Conservation (phyloP, 2,797 vertebrate genomes). For the Sparidentex hasta region DNA sequence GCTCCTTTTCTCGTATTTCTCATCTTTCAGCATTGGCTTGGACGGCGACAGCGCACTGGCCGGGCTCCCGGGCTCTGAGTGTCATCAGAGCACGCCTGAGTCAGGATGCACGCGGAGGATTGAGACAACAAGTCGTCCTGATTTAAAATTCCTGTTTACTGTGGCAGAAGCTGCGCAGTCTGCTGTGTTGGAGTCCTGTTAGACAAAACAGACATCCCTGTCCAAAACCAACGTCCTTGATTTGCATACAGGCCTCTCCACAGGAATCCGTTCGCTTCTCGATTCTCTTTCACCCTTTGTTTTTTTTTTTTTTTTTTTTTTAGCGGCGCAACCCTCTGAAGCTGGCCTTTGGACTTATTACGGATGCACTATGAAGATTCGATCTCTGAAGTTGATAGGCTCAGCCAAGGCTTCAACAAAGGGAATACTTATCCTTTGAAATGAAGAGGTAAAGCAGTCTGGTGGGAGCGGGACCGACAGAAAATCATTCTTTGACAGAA, state of each 20-base stretch:
- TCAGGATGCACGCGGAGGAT: conserved; percentile 45
- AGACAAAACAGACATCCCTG: conserved; percentile 59
- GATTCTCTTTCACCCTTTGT: conserved; percentile 67
- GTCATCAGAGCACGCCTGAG: conserved; percentile 58
- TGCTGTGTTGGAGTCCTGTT: conserved; percentile 52
- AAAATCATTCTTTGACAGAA: conserved; percentile 67
- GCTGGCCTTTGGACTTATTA: conserved; percentile 70
- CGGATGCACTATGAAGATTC: conserved; percentile 67
- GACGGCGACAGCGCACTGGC: conserved; percentile 63
- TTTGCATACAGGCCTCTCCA: conserved; percentile 38
- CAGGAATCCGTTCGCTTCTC: conserved; percentile 39
- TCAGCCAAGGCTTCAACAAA: conserved; percentile 67
- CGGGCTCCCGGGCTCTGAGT: conserved; percentile 48
- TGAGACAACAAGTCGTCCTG: conserved; percentile 47
- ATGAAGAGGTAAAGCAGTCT: conserved; percentile 67
- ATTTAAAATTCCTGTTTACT: conserved; percentile 65
- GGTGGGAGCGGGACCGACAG: conserved; percentile 40
- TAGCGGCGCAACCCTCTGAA: conserved; percentile 41
- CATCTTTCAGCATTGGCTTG: conserved; percentile 62
- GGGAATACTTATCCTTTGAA: conserved; percentile 80
- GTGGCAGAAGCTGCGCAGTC: conserved; percentile 52
- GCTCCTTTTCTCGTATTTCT: conserved; percentile 74
- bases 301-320: conserved; percentile 1
- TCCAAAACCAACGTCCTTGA: conserved; percentile 35
- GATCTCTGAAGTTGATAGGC: conserved; percentile 65